Evolutionary conservation across 2,113 vertebrate species (phyloP).

Genomic region (Litocranius walleri): DNA sequence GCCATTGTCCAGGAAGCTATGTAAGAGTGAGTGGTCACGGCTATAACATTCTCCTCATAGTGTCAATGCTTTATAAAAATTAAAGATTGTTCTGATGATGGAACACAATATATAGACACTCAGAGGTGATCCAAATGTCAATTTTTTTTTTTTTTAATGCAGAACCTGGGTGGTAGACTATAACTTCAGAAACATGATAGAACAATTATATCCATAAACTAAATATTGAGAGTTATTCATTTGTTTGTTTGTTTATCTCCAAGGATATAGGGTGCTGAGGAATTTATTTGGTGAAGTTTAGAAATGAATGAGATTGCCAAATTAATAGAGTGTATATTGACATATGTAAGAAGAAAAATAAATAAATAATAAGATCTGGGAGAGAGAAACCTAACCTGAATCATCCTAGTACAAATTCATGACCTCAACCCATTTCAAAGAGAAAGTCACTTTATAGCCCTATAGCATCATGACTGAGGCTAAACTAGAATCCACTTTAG

Average conservation of each 20-base stretch:
- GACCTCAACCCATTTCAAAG: neutral
- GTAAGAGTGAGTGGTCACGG: neutral
- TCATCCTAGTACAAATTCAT: neutral
- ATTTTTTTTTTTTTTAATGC: neutral
- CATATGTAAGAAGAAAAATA: neutral
- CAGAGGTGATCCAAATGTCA: neutral
- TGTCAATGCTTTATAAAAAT: neutral
- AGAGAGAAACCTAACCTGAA: neutral
- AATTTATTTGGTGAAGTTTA: neutral
- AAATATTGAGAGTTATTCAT: neutral
- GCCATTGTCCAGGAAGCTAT: neutral
- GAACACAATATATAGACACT: too few relatives aligned
- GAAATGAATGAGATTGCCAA: neutral
- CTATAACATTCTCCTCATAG: neutral
- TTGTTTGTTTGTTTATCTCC: neutral
- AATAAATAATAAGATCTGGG: neutral
- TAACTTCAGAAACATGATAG: neutral
- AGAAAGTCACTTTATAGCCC: neutral
- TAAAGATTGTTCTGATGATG: neutral
- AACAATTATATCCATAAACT: neutral
- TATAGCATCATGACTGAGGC: neutral
- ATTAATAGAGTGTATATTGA: neutral
- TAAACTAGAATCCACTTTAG: neutral
- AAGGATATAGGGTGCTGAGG: neutral
- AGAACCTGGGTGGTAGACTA: neutral